Percentiles rank a stretch among this genome's conserved stretches.
Conservation (phyloP, 2,888 invertebrate species). For the Mythimna lalbum region DNA sequence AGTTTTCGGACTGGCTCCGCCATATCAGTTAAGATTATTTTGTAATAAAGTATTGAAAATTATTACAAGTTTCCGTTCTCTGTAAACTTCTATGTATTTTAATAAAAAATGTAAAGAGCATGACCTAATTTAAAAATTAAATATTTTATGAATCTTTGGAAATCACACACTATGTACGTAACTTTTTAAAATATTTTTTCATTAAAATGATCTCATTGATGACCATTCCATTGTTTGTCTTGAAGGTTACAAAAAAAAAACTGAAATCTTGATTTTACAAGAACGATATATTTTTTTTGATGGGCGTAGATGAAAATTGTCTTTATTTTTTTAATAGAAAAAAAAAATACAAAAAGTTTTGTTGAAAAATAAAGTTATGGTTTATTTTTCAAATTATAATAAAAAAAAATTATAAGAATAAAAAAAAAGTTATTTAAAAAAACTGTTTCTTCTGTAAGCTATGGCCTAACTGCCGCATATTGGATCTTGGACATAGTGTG, state of each 20-base stretch:
- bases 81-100: constrained; percentile 49
- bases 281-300: constrained; percentile 10
- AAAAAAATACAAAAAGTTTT: background rate
- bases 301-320: constrained; percentile 2
- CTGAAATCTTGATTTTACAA: constrained; percentile 15
- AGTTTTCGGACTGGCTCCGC: constrained; percentile 50
- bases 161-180: constrained; percentile 60
- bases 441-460: constrained; percentile 12
- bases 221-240: constrained; percentile 53
- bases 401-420: background rate
- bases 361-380: background rate
- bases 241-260: constrained; percentile 31
- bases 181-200: constrained; percentile 44
- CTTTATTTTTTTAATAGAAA: constrained; percentile 34
- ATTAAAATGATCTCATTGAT: constrained; percentile 64
- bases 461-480: constrained; percentile 38
- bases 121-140: constrained; percentile 58
- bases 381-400: background rate
- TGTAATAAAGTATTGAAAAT: constrained; percentile 38
- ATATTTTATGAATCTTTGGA: constrained; percentile 27
- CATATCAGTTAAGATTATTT: constrained; percentile 60
- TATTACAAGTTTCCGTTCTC: constrained; percentile 41
- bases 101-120: constrained; percentile 36
- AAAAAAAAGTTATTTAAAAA: constrained; percentile 5
- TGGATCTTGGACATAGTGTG: constrained; percentile 61